Percentiles rank a stretch among this genome's conserved stretches.
Conservation (phyloP, 2,797 vertebrate species). For the Leuciscus waleckii region DNA sequence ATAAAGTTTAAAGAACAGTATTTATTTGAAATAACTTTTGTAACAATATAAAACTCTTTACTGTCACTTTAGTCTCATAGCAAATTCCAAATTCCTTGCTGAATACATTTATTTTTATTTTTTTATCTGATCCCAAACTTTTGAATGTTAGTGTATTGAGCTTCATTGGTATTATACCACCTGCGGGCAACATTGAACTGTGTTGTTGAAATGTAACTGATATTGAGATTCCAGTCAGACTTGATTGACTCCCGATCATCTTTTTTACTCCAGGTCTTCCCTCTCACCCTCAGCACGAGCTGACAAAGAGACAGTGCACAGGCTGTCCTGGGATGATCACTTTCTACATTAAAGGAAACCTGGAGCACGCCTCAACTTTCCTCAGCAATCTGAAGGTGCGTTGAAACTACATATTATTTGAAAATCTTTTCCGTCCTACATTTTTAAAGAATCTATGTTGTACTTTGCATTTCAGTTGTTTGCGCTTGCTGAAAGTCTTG, state of each 20-base stretch:
- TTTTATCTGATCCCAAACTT: background rate
- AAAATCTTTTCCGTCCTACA: background rate
- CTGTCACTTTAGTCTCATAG: background rate
- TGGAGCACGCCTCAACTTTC: conserved; percentile 82
- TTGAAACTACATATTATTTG: background rate
- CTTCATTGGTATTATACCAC: background rate
- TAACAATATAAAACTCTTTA: background rate
- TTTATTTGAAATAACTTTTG: background rate
- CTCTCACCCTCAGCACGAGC: conserved; percentile 89
- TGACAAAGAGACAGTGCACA: conserved; percentile 86
- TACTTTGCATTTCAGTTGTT: conserved; percentile 79
- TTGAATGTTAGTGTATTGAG: background rate
- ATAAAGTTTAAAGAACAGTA: background rate
- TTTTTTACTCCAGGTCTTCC: conserved; percentile 79
- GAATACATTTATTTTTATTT: background rate
- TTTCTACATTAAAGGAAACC: conserved; percentile 89
- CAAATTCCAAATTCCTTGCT: background rate
- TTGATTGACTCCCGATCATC: background rate
- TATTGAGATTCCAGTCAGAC: background rate
- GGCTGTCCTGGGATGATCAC: conserved; percentile 90
- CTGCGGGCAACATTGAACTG: background rate
- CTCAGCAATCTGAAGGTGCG: conserved; percentile 89
- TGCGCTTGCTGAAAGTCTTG: conserved; percentile 88
- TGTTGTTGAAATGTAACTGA: background rate
- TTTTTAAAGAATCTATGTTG: background rate